Evolutionary conservation across 2,113 vertebrate species (phyloP), one percentile per base, ranked within the genome.

Genomic region (Axis porcinus): DNA sequence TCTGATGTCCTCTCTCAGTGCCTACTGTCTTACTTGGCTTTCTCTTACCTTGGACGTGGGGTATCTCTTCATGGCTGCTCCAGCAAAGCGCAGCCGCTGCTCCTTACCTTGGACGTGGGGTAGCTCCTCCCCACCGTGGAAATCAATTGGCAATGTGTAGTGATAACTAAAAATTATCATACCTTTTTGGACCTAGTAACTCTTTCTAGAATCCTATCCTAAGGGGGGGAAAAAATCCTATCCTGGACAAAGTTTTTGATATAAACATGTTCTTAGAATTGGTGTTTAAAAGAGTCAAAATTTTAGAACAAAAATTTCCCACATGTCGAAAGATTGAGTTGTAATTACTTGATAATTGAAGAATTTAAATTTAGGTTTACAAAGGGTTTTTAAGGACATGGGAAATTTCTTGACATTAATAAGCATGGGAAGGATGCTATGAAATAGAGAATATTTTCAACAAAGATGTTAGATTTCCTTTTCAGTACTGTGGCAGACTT

Each of bases 1-100:
- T 67, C 16, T 67, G 64, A 67, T 67, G 2, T 16, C 33, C 4
- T n/a, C 64, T 67, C 8, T 1, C 16, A 67, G 17, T 33, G 10
- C 33, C 16, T 67, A 19, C 16, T 0, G 0, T 67, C 8, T 67
- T n/a, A 5, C 17, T 67, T 67, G 16, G 33, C 33, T 67, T 67
- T 67, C 33, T 67, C 33, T n/a, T 67, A 67, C 30, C 62, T 64
- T n/a, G 33, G 30, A n/a, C 33, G 1, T 64, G 30, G 62, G 62
- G 7, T 64, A 17, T 64, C 30, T 64, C 30, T 33, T 17, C 7
- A 64, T 1, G 1, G 62, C 62, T 64, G 30, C 62, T 64, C 62
- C 1, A 1, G 30, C 30, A n/a, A 17, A n/a, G 30, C 0, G 0
- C 7, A 64, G 62, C 62, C 0, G 0, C 62, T 3, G 3, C 30